Conservation (phyloP, 2,888 invertebrate genomes). For the Heliconius ismenius region DNA sequence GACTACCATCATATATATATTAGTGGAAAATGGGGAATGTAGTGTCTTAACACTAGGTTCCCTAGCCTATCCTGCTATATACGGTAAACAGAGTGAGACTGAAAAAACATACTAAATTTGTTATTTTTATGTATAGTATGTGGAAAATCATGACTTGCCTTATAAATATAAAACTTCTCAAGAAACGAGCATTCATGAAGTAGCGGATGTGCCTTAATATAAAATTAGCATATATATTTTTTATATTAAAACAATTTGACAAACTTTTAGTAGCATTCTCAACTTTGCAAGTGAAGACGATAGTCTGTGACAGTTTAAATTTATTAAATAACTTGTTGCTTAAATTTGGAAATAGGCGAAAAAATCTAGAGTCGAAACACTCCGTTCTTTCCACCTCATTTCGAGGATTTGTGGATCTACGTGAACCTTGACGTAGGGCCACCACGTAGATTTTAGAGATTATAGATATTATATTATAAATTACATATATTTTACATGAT, state of each 20-base stretch:
- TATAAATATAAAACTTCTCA: neutral
- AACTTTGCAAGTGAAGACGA: neutral
- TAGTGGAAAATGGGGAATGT: neutral
- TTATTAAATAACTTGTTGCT: neutral
- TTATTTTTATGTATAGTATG: constrained; percentile 1
- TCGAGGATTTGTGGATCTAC: no score
- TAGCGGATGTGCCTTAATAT: neutral
- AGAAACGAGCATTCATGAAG: neutral
- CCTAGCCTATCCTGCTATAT: neutral
- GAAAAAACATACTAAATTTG: neutral
- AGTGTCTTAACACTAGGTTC: neutral
- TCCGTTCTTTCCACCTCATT: no score
- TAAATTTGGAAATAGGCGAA: no score
- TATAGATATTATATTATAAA: neutral
- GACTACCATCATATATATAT: no score
- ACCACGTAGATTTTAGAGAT: no score
- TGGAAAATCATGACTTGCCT: neutral
- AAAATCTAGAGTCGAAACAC: no score
- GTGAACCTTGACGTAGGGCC: no score
- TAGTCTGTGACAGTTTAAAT: neutral
- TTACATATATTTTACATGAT: constrained; percentile 5
- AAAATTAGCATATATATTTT: neutral
- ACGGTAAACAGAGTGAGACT: no score
- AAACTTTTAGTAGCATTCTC: neutral
- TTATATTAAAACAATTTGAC: neutral